Evolutionary conservation across 1,140 invertebrate species (phyloP), one percentile per base, ranked within the genome.

Genomic region (Drosophila tsacasi): DNA sequence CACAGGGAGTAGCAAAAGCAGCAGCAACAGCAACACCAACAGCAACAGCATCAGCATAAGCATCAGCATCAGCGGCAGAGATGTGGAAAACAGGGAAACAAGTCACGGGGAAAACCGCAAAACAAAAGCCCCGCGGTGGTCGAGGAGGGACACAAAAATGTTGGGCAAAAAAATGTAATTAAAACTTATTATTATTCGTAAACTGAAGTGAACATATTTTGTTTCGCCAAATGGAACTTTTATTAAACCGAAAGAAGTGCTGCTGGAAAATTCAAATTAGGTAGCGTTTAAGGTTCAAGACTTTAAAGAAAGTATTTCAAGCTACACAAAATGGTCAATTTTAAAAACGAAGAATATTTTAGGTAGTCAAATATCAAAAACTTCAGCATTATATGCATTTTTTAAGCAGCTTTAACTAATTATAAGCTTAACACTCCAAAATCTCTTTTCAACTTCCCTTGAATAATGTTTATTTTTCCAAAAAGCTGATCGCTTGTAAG

Each of bases 151-250:
- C 35, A 23, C 15, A 42, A 32, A 42, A 32, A 32, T 32, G 25
- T 17, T 19, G 17, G 5, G 19, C 25, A 17, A 64, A 60, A 65
- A 66, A 66, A 66, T 66, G 39, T 35, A 66, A 66, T 66, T 66
- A 66, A 66, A 66, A 66, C 27, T 66, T 66, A 66, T 63, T 66
- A 66, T 63, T 61, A 66, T 66, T 66, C 58, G 63, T 63, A n/a
- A 65, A 65, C 40, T 44, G 27, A 42, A 42, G 57, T 62, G 23
- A 42, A 66, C 40, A 44, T 25, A 63, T 44, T 66, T 35, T 35
- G 32, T 35, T 44, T 44, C 13, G n/a, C 40, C 17, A 23, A 35
- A 25, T 13, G 15, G 7, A 32, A 61, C 19, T 57, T 57, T 39
- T 35, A 39, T 57, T 25, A 23, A 57, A 17, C 19, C 2, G 54